These are phyloP conservation scores for Mormyrus proboscirostris DNA, from an alignment of 2,797 vertebrate genomes.

Conservation along the genomic window DNA sequence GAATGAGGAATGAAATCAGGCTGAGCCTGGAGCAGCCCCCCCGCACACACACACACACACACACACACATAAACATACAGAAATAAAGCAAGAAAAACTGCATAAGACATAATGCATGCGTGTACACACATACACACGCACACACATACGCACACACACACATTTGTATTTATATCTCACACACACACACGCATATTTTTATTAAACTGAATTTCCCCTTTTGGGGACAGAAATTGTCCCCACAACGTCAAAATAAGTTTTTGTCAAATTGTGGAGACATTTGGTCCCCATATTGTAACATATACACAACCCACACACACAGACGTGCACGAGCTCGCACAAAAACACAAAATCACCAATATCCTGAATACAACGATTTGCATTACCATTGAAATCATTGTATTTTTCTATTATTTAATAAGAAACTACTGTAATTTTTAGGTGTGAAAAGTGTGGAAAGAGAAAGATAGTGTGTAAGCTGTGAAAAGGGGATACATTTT, in stretches of 20 bases:
- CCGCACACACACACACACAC: background rate
- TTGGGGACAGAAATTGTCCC: background rate
- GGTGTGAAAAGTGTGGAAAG: background rate
- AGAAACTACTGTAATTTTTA: background rate
- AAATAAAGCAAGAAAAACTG: background rate
- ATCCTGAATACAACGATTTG: background rate
- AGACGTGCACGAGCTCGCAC: background rate
- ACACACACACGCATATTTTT: background rate
- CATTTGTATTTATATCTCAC: background rate
- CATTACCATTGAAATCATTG: background rate
- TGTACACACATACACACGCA: background rate
- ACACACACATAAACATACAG: background rate
- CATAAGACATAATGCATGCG: background rate
- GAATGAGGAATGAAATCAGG: background rate
- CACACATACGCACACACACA: background rate
- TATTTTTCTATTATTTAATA: background rate
- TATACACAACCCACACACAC: background rate
- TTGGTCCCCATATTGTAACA: background rate
- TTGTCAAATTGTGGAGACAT: background rate
- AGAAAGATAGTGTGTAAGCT: background rate
- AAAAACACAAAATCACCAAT: background rate
- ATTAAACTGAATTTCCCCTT: background rate
- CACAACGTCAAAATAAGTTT: background rate
- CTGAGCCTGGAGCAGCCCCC: background rate
- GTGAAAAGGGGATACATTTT: background rate